Percentiles rank a stretch among this genome's conserved stretches.
These are phyloP conservation scores for Oryzias woworae DNA, from an alignment of 2,113 vertebrate species.

Conservation along the genomic window DNA sequence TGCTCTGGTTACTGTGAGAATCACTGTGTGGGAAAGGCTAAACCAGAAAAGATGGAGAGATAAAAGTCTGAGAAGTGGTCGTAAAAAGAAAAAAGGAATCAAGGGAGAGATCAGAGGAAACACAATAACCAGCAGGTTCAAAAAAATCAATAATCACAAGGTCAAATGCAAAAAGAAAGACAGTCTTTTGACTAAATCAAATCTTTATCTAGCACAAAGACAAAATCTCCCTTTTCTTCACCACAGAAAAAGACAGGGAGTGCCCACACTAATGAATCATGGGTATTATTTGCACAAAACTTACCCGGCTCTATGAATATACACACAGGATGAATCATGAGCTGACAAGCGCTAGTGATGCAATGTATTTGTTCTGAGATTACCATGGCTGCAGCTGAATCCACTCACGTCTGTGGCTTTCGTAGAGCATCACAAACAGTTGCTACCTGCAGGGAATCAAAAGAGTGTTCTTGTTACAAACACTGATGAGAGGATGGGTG, in stretches of 20 bases:
- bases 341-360: not conserved
- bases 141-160: constrained; percentile 74
- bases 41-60: not conserved
- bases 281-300: constrained; percentile 28
- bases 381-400: no score
- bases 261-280: constrained; percentile 10
- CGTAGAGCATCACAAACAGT: no score
- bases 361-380: not conserved
- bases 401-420: no score
- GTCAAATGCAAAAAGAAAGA: constrained; percentile 43
- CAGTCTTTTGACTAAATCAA: constrained; percentile 25
- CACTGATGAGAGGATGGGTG: no score
- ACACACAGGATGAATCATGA: not conserved
- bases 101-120: constrained; percentile 33
- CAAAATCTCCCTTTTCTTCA: constrained; percentile 31
- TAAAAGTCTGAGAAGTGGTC: constrained; percentile 5
- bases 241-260: constrained; percentile 28
- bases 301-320: not conserved
- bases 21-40: constrained; percentile 20
- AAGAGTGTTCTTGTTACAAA: no score
- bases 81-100: constrained; percentile 6
- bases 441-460: no score
- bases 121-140: constrained; percentile 25
- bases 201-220: constrained; percentile 40
- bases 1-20: constrained; percentile 12